Percentiles rank a stretch among this genome's conserved stretches.
These are phyloP conservation scores for Cathartes aura DNA, from an alignment of 2,113 vertebrate species.

Conservation along the genomic window DNA sequence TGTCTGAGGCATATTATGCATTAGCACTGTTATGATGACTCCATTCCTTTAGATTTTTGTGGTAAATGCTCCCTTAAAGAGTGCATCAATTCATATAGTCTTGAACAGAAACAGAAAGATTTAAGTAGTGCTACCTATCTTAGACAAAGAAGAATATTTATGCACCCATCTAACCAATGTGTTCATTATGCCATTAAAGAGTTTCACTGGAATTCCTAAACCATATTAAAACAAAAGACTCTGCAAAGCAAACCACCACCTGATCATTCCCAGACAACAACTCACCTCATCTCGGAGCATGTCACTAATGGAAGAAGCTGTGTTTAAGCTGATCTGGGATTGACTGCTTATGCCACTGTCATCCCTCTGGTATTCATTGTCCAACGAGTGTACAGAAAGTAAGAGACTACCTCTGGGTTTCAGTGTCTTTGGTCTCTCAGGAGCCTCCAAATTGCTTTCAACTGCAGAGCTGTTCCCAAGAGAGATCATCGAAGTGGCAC, in stretches of 20 bases:
- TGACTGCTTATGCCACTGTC: slow-evolving; percentile 72
- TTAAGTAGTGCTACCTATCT: background rate
- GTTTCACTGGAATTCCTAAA: background rate
- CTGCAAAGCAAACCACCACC: background rate
- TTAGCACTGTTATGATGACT: background rate
- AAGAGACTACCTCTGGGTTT: slow-evolving; percentile 77
- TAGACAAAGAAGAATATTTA: background rate
- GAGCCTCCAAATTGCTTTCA: slow-evolving; percentile 69
- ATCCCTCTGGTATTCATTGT: slow-evolving; percentile 70
- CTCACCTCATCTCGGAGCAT: slow-evolving; percentile 82
- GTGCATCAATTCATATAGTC: background rate
- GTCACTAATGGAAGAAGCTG: slow-evolving; percentile 71
- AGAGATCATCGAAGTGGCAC: slow-evolving; percentile 75
- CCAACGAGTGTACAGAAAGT: slow-evolving; percentile 74
- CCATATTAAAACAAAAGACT: background rate
- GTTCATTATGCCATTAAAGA: background rate
- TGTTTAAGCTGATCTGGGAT: slow-evolving; percentile 72
- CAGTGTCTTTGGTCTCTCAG: slow-evolving; percentile 76
- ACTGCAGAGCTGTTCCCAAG: slow-evolving; percentile 73
- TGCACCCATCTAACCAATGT: background rate
- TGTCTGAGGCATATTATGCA: background rate
- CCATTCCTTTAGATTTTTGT: background rate
- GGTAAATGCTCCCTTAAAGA: background rate
- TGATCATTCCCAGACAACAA: background rate
- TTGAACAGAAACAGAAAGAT: background rate